Evolutionary conservation across 2,797 vertebrate species (phyloP).

Genomic region (Lacerta bilineata): DNA sequence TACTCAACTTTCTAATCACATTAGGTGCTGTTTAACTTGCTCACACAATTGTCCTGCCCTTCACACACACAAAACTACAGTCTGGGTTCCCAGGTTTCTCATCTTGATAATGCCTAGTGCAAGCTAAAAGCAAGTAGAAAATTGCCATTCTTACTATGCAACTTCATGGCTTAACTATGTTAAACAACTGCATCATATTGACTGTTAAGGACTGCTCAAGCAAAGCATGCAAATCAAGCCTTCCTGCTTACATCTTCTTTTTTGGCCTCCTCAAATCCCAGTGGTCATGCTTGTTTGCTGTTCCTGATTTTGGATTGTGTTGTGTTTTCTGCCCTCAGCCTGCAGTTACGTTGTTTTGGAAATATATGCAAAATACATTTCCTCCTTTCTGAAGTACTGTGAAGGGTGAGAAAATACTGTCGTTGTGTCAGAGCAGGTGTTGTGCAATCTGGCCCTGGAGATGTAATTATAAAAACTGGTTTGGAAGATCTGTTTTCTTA

Average conservation of each 20-base stretch:
- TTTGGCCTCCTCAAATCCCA: background rate
- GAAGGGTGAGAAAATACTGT: background rate
- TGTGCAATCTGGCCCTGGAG: background rate
- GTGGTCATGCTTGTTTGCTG: background rate
- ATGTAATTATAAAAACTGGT: background rate
- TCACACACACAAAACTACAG: background rate
- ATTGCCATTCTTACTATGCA: background rate
- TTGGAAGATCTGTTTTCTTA: background rate
- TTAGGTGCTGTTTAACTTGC: too few relatives aligned
- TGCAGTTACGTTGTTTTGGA: background rate
- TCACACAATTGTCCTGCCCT: background rate
- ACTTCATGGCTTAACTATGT: background rate
- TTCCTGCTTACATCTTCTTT: background rate
- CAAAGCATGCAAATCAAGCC: background rate
- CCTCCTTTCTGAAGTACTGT: background rate
- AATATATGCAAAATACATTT: background rate
- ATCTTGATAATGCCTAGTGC: background rate
- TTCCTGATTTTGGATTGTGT: background rate
- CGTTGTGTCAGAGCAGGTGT: background rate
- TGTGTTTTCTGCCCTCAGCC: background rate
- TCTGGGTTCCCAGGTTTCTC: background rate
- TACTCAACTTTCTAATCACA: too few relatives aligned
- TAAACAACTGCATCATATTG: background rate
- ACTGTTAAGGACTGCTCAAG: background rate
- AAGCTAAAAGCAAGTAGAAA: too few relatives aligned